Conservation (phyloP, 2,888 invertebrate genomes). For the Plagiodera versicolora region DNA sequence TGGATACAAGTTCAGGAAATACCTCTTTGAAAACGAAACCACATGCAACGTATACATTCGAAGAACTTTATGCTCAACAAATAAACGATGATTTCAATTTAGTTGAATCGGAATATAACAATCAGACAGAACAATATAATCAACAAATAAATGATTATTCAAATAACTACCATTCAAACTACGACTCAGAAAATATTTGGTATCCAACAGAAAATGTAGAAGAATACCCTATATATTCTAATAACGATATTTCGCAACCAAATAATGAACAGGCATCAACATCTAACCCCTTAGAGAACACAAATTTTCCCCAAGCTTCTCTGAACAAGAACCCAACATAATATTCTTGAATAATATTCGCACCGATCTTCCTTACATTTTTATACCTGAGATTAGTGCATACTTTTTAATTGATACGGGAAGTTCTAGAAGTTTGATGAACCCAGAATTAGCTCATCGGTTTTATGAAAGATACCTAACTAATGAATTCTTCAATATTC, state of each 20-base stretch:
- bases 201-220: background rate
- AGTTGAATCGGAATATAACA: background rate
- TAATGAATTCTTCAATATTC: background rate
- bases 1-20: no score
- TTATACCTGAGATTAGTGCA: background rate
- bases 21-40: background rate
- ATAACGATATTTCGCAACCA: background rate
- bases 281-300: background rate
- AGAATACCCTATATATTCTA: background rate
- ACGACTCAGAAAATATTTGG: no score
- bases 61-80: background rate
- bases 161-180: background rate
- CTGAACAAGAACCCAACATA: background rate
- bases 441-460: background rate
- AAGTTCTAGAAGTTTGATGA: slow-evolving; percentile 2
- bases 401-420: slow-evolving; percentile 1
- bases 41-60: background rate
- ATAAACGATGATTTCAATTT: background rate
- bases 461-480: background rate
- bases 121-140: background rate
- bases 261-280: no score
- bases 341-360: background rate
- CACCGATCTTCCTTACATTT: no score
- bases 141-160: background rate
- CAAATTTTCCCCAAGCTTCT: background rate